Percentiles rank a stretch among this genome's conserved stretches.
These are phyloP conservation scores for Phrynosoma platyrhinos DNA, from an alignment of 2,113 vertebrate species.

Conservation along the genomic window DNA sequence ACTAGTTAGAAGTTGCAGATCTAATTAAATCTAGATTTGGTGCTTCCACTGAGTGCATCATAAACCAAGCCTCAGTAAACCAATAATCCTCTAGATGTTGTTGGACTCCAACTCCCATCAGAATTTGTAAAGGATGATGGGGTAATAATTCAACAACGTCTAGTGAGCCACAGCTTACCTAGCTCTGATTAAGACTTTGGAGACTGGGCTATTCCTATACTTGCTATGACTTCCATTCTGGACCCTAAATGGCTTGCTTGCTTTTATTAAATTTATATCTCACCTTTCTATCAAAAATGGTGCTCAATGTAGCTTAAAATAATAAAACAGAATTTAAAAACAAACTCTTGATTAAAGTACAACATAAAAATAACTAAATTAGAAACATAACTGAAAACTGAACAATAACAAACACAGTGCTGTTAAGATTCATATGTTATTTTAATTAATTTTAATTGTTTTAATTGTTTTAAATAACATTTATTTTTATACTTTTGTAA, in stretches of 20 bases:
- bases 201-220: too few species aligned
- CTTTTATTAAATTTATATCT: background rate
- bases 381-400: too few species aligned
- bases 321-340: background rate
- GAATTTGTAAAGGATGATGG: background rate
- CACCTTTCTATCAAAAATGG: background rate
- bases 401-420: too few species aligned
- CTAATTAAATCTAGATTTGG: background rate
- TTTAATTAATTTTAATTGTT: too few species aligned
- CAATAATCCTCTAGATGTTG: too few species aligned
- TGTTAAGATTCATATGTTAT: too few species aligned
- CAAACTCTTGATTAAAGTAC: too few species aligned
- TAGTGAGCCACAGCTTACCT: background rate
- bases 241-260: too few species aligned
- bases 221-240: background rate
- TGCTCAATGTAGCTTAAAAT: background rate
- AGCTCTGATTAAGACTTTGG: background rate
- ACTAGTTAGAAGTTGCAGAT: background rate
- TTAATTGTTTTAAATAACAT: too few species aligned
- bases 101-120: background rate
- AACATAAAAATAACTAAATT: too few species aligned
- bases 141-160: background rate
- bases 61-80: too few species aligned
- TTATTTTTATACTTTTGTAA: too few species aligned
- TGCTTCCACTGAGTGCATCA: background rate